Percentiles rank a stretch among this genome's conserved stretches.
phyloP scores from a whole-genome alignment of 2,797 vertebrate genomes.

The Tokudaia tokunoshimensis region DNA sequence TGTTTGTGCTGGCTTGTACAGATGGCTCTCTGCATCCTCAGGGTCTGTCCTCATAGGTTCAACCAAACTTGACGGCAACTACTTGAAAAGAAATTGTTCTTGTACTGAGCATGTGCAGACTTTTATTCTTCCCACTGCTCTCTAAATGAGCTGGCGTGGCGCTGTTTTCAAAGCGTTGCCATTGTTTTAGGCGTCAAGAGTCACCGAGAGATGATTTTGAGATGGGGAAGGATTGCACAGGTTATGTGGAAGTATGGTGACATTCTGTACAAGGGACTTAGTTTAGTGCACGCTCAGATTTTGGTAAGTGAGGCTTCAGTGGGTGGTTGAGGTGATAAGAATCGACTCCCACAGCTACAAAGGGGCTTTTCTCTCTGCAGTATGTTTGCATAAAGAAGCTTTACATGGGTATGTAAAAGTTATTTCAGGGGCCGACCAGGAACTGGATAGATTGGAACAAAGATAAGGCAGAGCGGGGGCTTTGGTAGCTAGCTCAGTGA shows the following conservation, averaged over 20 bases:
- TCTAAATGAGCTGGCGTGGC: neutral
- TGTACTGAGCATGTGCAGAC: neutral
- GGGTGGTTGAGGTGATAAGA: neutral
- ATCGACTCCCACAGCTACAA: neutral
- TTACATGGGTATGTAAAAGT: neutral
- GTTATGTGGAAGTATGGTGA: neutral
- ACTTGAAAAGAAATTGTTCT: neutral
- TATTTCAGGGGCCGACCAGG: neutral
- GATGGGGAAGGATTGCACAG: neutral
- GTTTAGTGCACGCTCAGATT: neutral
- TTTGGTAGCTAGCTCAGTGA: neutral
- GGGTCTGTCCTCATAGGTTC: neutral
- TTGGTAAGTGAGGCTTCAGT: neutral
- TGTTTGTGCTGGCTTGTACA: neutral
- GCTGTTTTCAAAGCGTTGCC: neutral
- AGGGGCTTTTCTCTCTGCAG: neutral
- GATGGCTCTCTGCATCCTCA: no score
- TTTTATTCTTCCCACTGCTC: neutral
- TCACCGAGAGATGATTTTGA: neutral
- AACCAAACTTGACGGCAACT: neutral
- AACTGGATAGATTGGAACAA: neutral
- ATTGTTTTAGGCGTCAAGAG: neutral
- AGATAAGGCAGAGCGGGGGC: neutral
- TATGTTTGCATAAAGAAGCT: slow-evolving; percentile 44
- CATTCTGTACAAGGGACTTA: neutral